These are phyloP conservation scores for Larimichthys crocea DNA, from an alignment of 2,113 vertebrate species.

Conservation along the genomic window DNA sequence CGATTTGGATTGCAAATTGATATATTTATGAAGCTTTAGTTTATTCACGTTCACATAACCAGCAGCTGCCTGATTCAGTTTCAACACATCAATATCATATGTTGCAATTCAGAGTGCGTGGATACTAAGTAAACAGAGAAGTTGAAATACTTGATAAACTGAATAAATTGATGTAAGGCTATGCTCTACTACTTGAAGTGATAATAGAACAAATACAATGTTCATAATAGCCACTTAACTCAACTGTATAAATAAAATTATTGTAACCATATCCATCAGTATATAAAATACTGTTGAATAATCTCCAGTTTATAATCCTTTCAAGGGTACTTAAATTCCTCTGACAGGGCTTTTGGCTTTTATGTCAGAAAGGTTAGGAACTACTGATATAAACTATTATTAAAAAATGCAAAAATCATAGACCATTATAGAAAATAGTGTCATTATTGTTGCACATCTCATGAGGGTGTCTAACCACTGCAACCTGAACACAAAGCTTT, in stretches of 20 bases:
- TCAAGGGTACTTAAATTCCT: not conserved
- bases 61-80: not conserved
- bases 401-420: not conserved
- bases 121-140: not conserved
- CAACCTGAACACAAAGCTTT: slow-evolving; percentile 1
- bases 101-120: not conserved
- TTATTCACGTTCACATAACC: not conserved
- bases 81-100: not conserved
- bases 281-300: not conserved
- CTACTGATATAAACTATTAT: not conserved
- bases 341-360: not conserved
- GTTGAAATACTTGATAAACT: not conserved
- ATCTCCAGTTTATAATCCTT: not conserved
- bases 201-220: not conserved
- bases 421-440: not conserved
- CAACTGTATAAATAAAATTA: not conserved
- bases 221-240: not conserved
- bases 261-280: not conserved
- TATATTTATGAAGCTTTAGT: not conserved
- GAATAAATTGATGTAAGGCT: not conserved
- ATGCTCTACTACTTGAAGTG: not conserved
- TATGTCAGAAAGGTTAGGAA: not conserved
- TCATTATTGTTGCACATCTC: not conserved
- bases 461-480: not conserved
- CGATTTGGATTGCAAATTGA: not conserved